Conservation (phyloP, 64 coral and sea anemone species). For the Porites australiensis region DNA sequence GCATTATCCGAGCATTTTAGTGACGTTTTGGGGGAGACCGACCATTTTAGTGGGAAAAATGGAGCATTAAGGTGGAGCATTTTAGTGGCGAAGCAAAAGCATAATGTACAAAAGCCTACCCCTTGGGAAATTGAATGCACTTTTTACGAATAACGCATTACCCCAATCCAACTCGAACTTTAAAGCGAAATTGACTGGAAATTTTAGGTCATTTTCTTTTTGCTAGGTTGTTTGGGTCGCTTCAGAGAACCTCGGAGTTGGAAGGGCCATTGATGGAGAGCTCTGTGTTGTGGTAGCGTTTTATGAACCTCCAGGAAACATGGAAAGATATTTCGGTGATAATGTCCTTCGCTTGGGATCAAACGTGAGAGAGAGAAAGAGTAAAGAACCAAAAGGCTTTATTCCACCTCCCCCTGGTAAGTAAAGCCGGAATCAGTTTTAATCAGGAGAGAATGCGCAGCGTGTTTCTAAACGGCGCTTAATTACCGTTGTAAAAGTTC, state of each 20-base stretch:
- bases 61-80: too few species aligned
- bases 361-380: conserved; percentile 42
- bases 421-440: neutral
- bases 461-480: too few species aligned
- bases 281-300: conserved; percentile 94
- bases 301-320: conserved; percentile 97
- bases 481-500: too few species aligned
- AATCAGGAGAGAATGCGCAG: too few species aligned
- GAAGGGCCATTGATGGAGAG: conserved; percentile 72
- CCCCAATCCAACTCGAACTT: too few species aligned
- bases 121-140: too few species aligned
- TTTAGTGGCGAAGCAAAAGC: neutral
- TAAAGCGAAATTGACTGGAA: neutral
- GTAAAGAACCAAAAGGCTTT: conserved; percentile 58
- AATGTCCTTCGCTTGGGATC: conserved; percentile 83
- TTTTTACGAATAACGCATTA: too few species aligned
- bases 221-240: conserved; percentile 89
- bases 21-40: conserved; percentile 29
- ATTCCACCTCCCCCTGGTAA: conserved; percentile 83
- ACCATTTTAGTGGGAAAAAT: conserved; percentile 12
- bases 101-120: too few species aligned
- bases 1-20: conserved; percentile 31
- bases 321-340: conserved; percentile 83
- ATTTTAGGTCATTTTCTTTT: neutral
- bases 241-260: conserved; percentile 94